Conservation (phyloP, 2,113 vertebrate genomes). For the Machaerirhynchus nigripectus region DNA sequence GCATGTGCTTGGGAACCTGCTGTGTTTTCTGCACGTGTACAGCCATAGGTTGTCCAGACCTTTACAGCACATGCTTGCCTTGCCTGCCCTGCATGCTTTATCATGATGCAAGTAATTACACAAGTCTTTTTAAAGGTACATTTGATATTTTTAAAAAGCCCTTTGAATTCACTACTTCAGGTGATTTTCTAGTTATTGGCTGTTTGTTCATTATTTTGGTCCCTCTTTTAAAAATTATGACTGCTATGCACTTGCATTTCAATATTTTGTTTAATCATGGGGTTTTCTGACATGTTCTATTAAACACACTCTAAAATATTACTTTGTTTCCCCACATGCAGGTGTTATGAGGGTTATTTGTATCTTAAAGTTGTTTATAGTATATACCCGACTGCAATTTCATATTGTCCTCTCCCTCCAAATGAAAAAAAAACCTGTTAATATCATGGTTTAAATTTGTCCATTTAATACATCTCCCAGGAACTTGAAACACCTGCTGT, state of each 20-base stretch:
- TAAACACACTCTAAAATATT: constrained; percentile 44
- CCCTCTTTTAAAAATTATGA: constrained; percentile 39
- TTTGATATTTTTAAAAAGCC: constrained; percentile 28
- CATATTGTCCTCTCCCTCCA: constrained; percentile 18
- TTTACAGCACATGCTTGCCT: not conserved
- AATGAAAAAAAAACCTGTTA: not conserved
- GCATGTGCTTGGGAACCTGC: not conserved
- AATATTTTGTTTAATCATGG: constrained; percentile 4
- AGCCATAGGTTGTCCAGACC: not conserved
- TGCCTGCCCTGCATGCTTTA: not conserved
- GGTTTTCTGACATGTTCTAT: not conserved
- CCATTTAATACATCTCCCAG: constrained; percentile 52
- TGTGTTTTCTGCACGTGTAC: not conserved
- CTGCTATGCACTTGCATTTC: not conserved
- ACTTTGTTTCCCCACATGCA: not conserved
- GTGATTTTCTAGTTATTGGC: constrained; percentile 48
- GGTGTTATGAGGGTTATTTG: constrained; percentile 16
- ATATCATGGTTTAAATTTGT: constrained; percentile 41
- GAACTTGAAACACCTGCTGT: constrained; percentile 61
- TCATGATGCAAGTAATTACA: not conserved
- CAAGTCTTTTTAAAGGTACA: constrained; percentile 23
- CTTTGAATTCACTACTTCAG: constrained; percentile 34
- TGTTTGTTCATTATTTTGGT: constrained; percentile 40
- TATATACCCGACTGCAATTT: constrained; percentile 4
- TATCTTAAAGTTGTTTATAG: constrained; percentile 23